Percentiles rank a stretch among this genome's conserved stretches.
phyloP scores from a whole-genome alignment of 2,113 vertebrate genomes.

The Brienomyrus brachyistius region DNA sequence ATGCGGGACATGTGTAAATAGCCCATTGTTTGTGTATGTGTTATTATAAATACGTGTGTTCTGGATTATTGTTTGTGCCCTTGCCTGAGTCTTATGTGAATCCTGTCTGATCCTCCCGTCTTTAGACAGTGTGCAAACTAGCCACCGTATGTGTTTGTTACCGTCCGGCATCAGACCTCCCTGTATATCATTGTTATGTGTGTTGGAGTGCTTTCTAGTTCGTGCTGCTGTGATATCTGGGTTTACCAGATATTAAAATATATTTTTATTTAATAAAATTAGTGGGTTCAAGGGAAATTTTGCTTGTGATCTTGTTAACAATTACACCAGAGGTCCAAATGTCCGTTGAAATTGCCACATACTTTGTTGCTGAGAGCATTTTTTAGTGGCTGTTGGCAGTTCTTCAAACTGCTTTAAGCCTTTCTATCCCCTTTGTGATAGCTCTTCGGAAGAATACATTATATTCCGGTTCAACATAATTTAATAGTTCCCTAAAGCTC shows the following conservation, averaged over 20 bases:
- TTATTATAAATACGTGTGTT: too few species aligned
- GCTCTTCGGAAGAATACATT: neutral
- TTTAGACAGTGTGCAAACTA: too few species aligned
- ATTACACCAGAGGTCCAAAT: neutral
- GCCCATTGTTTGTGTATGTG: neutral
- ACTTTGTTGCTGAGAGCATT: neutral
- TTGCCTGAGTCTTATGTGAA: too few species aligned
- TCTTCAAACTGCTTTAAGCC: neutral
- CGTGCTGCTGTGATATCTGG: neutral
- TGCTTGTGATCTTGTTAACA: neutral
- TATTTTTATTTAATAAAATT: neutral
- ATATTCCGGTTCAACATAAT: neutral
- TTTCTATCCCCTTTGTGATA: neutral
- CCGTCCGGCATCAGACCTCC: too few species aligned
- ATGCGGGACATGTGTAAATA: neutral
- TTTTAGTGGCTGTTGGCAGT: neutral
- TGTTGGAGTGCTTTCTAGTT: neutral
- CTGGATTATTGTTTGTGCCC: too few species aligned
- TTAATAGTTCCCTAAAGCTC: neutral
- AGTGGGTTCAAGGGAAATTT: neutral
- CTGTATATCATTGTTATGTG: too few species aligned
- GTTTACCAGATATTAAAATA: too few species aligned
- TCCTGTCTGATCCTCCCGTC: too few species aligned
- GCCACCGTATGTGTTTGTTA: too few species aligned
- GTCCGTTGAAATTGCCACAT: neutral